Conservation (phyloP, 64 coral and sea anemone genomes). For the Trachythela sp. region DNA sequence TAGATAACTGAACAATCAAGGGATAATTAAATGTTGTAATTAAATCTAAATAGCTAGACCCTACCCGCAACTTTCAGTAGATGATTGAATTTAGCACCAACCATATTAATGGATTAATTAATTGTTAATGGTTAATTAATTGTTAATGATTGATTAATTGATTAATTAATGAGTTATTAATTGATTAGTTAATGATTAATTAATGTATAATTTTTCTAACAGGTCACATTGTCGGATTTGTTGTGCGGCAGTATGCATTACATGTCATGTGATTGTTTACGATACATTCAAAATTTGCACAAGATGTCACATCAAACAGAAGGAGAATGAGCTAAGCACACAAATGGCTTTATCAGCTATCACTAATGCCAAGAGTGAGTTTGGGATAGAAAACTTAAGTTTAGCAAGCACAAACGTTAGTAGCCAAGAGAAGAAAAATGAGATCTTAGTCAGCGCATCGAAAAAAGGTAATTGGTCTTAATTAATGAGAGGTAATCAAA, state of each 20-base stretch:
- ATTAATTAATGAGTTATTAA: too few relatives aligned
- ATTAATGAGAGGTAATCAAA: too few relatives aligned
- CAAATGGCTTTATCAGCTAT: constrained; percentile 87
- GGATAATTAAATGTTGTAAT: too few relatives aligned
- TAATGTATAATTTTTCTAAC: neutral
- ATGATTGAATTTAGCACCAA: neutral
- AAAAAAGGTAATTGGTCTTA: constrained; percentile 50
- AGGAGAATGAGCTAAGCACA: constrained; percentile 90
- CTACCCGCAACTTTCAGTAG: neutral
- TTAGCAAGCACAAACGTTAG: constrained; percentile 44
- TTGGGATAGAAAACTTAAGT: neutral
- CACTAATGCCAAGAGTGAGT: constrained; percentile 60
- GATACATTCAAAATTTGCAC: constrained; percentile 84
- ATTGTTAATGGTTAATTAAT: too few relatives aligned
- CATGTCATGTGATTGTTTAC: constrained; percentile 66
- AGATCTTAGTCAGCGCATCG: constrained; percentile 73
- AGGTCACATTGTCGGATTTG: constrained; percentile 71
- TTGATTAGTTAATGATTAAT: too few relatives aligned
- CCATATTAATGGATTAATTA: too few relatives aligned
- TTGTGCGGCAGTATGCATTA: constrained; percentile 66
- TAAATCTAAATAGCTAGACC: neutral
- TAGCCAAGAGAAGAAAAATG: constrained; percentile 62
- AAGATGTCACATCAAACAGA: constrained; percentile 93
- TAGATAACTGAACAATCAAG: neutral
- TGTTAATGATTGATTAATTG: too few relatives aligned